phyloP scores from a whole-genome alignment of 2,113 vertebrate species.

The Rhizomys pruinosus region DNA sequence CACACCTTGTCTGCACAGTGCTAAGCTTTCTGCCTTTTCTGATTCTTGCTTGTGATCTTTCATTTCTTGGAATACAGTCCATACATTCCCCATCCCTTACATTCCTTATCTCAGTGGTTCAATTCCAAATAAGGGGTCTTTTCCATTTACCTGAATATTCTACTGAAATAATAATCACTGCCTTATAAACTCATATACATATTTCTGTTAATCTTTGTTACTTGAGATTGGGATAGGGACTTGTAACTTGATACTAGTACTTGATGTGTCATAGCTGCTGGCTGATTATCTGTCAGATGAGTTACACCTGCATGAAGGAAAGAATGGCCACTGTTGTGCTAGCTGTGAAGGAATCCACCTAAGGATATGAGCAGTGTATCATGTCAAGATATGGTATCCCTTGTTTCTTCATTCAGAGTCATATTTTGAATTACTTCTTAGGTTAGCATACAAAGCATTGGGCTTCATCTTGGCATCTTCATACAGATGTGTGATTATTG shows the following conservation, averaged over 20 bases:
- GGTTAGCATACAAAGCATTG: neutral
- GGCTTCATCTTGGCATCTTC: neutral
- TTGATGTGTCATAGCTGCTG: neutral
- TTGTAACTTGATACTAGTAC: neutral
- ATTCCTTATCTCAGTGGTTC: neutral
- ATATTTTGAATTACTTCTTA: neutral
- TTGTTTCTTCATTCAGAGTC: neutral
- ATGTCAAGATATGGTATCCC: neutral
- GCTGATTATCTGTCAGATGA: neutral
- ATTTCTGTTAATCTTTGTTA: fast-evolving
- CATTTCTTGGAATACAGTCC: neutral
- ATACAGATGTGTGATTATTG: neutral
- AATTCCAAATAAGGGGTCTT: neutral
- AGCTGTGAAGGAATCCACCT: fast-evolving
- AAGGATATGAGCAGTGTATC: neutral
- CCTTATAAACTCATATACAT: neutral
- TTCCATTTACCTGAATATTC: neutral
- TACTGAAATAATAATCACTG: neutral
- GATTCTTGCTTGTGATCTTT: neutral
- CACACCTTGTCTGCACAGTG: fast-evolving
- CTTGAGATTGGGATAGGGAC: neutral
- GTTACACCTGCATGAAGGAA: too few relatives aligned
- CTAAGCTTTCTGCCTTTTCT: neutral
- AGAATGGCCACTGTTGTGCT: too few relatives aligned
- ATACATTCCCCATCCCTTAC: too few relatives aligned